A percentile compares a stretch with the other conserved stretches of the same genome.
phyloP scores from a whole-genome alignment of 2,797 vertebrate genomes.

The Meda fulgida region DNA sequence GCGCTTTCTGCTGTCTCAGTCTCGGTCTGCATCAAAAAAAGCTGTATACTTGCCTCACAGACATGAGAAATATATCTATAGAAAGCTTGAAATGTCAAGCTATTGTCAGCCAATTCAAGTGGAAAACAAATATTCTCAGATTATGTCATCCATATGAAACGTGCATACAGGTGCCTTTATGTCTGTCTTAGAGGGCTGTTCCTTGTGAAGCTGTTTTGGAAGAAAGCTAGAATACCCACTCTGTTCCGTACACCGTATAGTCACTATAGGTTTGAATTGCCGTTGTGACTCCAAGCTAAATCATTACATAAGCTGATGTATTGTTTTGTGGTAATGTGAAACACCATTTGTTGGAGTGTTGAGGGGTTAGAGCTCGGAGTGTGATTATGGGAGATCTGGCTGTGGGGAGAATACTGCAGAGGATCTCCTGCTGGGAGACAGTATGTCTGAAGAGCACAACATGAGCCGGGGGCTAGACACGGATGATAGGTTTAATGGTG shows the following conservation, averaged over 20 bases:
- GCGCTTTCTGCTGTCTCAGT: too few species aligned
- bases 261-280: slow-evolving; percentile 9
- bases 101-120: too few species aligned
- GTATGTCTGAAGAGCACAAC: slow-evolving; percentile 45
- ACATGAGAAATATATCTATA: too few species aligned
- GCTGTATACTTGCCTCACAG: too few species aligned
- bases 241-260: neutral
- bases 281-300: slow-evolving; percentile 8
- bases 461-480: slow-evolving; percentile 37
- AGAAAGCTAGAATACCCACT: neutral
- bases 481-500: slow-evolving; percentile 35
- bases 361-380: slow-evolving; percentile 19
- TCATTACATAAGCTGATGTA: slow-evolving; percentile 31
- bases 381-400: slow-evolving; percentile 45
- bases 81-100: too few species aligned
- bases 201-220: neutral
- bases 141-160: too few species aligned
- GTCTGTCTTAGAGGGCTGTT: neutral
- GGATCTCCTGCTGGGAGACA: slow-evolving; percentile 45
- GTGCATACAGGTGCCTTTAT: neutral
- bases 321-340: slow-evolving; percentile 41
- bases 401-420: slow-evolving; percentile 38
- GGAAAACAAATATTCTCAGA: too few species aligned
- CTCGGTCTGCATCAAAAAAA: too few species aligned
- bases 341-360: slow-evolving; percentile 36